phyloP scores from a whole-genome alignment of 92 coral and sea anemone genomes.

The Zoanthus gigantus region DNA sequence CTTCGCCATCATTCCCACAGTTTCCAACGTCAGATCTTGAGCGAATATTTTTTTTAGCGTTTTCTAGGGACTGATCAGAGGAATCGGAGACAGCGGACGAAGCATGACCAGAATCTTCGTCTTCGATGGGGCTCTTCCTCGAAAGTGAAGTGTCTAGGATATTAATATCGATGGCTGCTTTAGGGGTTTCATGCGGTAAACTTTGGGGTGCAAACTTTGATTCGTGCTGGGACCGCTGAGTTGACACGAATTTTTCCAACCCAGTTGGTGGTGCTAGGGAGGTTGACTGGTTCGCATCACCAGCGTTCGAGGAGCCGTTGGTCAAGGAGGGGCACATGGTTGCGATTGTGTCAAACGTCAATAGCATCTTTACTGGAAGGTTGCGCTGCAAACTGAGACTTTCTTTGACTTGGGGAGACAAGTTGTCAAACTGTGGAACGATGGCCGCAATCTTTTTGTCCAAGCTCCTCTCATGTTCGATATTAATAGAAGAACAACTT shows the following conservation, averaged over 20 bases:
- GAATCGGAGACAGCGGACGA: constrained; percentile 17
- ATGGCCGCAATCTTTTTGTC: constrained; percentile 75
- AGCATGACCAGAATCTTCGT: constrained; percentile 13
- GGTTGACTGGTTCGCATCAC: background rate
- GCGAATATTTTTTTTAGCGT: background rate
- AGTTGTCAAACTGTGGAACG: constrained; percentile 67
- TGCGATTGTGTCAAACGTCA: constrained; percentile 69
- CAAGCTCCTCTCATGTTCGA: constrained; percentile 54
- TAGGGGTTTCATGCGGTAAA: background rate
- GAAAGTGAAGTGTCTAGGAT: background rate
- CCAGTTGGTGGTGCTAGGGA: background rate
- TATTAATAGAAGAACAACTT: background rate
- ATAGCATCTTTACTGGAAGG: constrained; percentile 53
- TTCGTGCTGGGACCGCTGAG: background rate
- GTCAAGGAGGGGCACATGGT: constrained; percentile 65
- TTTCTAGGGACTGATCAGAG: background rate
- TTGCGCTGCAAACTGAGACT: constrained; percentile 71
- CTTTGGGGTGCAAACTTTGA: background rate
- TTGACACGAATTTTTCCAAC: constrained; percentile 1
- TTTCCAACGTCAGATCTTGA: background rate
- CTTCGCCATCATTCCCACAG: background rate
- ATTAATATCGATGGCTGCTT: background rate
- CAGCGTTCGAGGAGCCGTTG: background rate
- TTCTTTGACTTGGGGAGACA: constrained; percentile 74
- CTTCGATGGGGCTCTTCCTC: background rate